Base-by-base conservation (phyloP, 2,797 vertebrate genomes). In the Mastacembelus armatus region DNA sequence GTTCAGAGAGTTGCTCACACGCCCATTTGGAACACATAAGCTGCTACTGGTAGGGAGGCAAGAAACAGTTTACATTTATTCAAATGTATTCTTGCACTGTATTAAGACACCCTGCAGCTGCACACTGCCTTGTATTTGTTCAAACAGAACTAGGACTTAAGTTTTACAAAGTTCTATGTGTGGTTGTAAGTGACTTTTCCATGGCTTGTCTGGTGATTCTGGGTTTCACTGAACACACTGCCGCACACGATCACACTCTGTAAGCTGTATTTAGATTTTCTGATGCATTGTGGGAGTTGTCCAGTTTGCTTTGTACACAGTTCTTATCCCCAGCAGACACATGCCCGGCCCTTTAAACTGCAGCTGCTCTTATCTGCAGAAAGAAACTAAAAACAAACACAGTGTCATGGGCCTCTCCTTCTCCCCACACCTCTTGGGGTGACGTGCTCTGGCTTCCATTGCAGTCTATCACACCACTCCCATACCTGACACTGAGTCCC, bases 301-400 rank as follows among this genome's bases (percentile, higher is more conserved):
- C 81, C n/a, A 4, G 54, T 83, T 67, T 73, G 52, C 54, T 69
- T 38, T 60, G 75, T 44, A 59, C 14, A 22, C 52, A 74, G 33
- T 50, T 50, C 65, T 77, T 86, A 80, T 83, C 74, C 71, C 56
- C 45, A 32, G 47, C 64, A 80, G 66, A 75, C 74, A 63, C 60
- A 22, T 11, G 29, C 70, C 74, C 72, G 69, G 60, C 74, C 73
- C 61, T 80, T 82, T 81, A 77, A 80, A 79, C 64, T 71, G 61
- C 81, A 78, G 76, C 77, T 76, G 78, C 67, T 87, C 80, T 89
- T 90, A 90, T 87, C 84, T 75, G 74, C 69, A 80, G 50, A 71
- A 63, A 70, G 24, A 71, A 74, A 77, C 47, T 61, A 66, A 70
- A 86, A 84, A 84, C 82, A 82, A 82, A 80, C 74, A 80, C 40